phyloP scores from a whole-genome alignment of 2,888 invertebrate genomes.

The Macaria liturata region DNA sequence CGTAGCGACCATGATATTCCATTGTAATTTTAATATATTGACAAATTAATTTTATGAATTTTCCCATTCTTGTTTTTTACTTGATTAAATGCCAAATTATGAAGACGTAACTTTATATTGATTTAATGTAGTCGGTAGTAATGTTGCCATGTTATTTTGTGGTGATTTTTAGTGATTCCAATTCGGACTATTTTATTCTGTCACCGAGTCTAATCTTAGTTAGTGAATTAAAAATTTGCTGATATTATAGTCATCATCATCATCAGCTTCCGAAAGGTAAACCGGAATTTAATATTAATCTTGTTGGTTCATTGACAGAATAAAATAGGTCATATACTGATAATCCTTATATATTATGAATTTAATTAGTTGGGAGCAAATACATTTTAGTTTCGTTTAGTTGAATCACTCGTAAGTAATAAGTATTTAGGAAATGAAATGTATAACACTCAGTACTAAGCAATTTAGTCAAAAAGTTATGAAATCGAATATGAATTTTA shows the following conservation, averaged over 20 bases:
- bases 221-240: no score
- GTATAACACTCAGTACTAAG: constrained; percentile 6
- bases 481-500: no score
- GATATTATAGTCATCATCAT: no score
- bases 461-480: no score
- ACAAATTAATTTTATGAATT: constrained; percentile 26
- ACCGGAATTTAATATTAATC: no score
- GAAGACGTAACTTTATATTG: constrained; percentile 34
- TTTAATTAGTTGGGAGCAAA: constrained; percentile 39
- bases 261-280: no score
- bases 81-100: constrained; percentile 35
- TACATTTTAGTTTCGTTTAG: constrained; percentile 34
- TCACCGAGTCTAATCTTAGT: background rate
- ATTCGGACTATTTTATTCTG: constrained; percentile 20
- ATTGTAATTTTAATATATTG: constrained; percentile 19
- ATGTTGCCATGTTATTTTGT: constrained; percentile 55
- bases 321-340: constrained; percentile 1
- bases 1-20: background rate
- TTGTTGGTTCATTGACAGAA: background rate
- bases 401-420: constrained; percentile 20
- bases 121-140: constrained; percentile 40
- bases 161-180: constrained; percentile 30
- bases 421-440: background rate
- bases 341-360: constrained; percentile 28
- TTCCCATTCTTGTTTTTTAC: constrained; percentile 18